Conservation (phyloP, 2,888 invertebrate genomes). For the Ommatoiulus sabulosus region DNA sequence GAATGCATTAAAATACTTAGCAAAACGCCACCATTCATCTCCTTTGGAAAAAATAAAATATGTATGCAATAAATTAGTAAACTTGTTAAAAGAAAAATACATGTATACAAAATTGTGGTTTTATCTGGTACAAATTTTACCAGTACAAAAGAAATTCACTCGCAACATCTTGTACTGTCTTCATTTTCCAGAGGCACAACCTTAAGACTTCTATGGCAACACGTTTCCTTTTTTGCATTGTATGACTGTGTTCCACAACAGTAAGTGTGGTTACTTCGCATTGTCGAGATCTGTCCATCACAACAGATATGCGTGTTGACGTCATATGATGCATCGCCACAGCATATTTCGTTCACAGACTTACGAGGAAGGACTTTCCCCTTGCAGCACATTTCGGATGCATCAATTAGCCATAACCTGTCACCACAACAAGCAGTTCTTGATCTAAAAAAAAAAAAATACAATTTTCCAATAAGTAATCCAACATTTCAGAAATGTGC, state of each 20-base stretch:
- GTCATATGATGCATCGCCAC: background rate
- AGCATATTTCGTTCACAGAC: background rate
- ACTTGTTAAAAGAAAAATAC: background rate
- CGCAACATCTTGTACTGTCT: background rate
- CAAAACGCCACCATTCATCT: too few species aligned
- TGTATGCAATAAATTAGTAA: too few species aligned
- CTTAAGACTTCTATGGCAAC: background rate
- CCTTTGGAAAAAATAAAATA: too few species aligned
- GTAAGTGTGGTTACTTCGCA: slow-evolving; percentile 17
- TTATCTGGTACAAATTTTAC: too few species aligned
- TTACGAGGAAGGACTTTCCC: slow-evolving; percentile 24
- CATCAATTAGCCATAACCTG: background rate
- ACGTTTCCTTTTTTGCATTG: background rate
- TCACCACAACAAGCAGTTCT: slow-evolving; percentile 36
- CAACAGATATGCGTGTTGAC: background rate
- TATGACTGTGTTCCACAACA: slow-evolving; percentile 11
- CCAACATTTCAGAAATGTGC: slow-evolving; percentile 34
- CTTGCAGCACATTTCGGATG: slow-evolving; percentile 42
- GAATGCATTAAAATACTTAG: too few species aligned
- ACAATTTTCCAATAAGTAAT: background rate
- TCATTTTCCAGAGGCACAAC: background rate
- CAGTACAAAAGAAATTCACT: background rate
- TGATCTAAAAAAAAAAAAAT: background rate
- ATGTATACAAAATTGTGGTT: background rate
- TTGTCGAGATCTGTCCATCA: background rate